Evolutionary conservation across 2,888 invertebrate species (phyloP).

Genomic region (Drosophila nr. perissopoda): DNA sequence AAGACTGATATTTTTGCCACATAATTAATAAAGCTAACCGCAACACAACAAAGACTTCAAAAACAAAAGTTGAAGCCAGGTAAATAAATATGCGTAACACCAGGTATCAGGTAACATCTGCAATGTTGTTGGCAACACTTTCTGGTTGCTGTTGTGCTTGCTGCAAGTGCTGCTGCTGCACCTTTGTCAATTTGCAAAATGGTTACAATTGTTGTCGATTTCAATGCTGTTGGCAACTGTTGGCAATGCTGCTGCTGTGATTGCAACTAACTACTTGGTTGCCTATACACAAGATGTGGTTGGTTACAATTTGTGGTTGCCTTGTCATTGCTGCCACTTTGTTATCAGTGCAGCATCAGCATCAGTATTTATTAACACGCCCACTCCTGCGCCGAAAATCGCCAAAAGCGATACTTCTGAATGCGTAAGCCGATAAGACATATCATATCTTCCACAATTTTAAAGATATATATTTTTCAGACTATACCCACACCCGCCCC

Average conservation of each 20-base stretch:
- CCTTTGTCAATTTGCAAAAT: not conserved
- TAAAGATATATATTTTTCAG: not conserved
- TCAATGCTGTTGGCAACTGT: not conserved
- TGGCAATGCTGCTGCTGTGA: not conserved
- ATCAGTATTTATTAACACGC: not conserved
- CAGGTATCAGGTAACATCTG: not conserved
- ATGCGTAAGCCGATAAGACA: not conserved
- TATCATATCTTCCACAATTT: not conserved
- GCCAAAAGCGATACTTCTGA: not conserved
- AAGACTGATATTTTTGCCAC: not conserved
- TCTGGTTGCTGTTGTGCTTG: not conserved
- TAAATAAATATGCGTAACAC: not conserved
- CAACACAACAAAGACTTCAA: not conserved
- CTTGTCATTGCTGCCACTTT: not conserved
- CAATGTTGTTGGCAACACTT: not conserved
- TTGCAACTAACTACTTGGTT: not conserved
- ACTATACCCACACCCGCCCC: not conserved
- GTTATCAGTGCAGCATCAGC: not conserved
- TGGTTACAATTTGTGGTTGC: not conserved
- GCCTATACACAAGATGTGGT: not conserved
- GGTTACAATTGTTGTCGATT: not conserved
- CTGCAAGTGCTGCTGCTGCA: constrained; percentile 1
- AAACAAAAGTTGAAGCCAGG: not conserved
- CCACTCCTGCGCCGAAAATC: not conserved
- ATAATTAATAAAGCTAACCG: not conserved